Evolutionary conservation across 23 tunicate genomes (phyloP), one percentile per base, ranked within the genome.

Genomic region (Clavelina lepadiformis): DNA sequence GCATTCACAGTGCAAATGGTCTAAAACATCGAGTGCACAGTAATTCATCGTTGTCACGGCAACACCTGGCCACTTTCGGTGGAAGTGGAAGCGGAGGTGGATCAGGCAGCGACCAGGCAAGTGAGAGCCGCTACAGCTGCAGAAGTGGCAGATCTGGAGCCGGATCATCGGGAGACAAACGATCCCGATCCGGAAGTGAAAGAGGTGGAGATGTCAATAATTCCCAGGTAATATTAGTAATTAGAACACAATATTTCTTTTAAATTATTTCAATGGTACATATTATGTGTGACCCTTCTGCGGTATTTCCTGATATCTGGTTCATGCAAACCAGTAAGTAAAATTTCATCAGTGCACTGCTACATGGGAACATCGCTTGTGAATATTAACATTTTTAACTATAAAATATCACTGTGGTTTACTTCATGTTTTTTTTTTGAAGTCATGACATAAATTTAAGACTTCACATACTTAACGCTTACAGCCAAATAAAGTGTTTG

Each of bases 81-180:
- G 73, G 49, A 7, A 28, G 46, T 28, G 65, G 57, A 30, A 63
- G 71, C 29, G 32, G 58, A 28, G 78, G 33, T 30, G 89, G 74
- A 19, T 80, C 87, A 8, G 82, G 77, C 2, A 76, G 83, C 44
- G 93, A 76, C 44, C 68, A 61, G 25, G 85, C 63, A 38, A 76
- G 83, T 35, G 84, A 58, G 35, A 86, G 83, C 36, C 63, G 72
- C 22, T 75, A 49, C 55, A 81, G 91, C 32, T 38, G 33, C 51
- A 35, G 80, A 32, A 77, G 84, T 61, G 71, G 69, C 31, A 62
- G 82, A 4, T 74, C 85, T 3, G 83, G 65, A 2, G 68, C 69
- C 3, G 73, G 79, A 8, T 82, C 75, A 28, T 67, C 70, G 31
- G 61, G 68, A 52, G 52, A 51, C 68, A 83, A 27, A 22, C 63